Conservation (phyloP, 2,113 vertebrate species). For the Onychostruthus taczanowskii region DNA sequence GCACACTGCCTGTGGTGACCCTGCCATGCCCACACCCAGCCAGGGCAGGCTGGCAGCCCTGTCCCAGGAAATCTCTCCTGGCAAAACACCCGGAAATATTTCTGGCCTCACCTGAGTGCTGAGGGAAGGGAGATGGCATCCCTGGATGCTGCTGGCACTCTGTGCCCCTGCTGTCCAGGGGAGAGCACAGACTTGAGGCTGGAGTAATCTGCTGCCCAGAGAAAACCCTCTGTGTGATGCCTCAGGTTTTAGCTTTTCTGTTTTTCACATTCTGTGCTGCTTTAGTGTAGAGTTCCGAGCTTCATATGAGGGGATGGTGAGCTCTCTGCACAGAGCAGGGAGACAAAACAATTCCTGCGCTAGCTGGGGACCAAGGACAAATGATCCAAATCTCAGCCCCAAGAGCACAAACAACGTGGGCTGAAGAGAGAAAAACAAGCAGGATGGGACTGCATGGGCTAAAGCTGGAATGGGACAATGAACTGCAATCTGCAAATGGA, state of each 20-base stretch:
- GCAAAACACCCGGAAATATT: not conserved
- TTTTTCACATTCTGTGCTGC: not conserved
- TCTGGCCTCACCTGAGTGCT: not conserved
- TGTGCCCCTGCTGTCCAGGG: not conserved
- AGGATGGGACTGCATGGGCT: not conserved
- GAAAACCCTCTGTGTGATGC: not conserved
- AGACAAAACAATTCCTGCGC: not conserved
- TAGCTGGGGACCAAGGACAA: not conserved
- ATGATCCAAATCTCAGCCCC: not conserved
- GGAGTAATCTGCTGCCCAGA: not conserved
- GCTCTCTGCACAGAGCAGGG: not conserved
- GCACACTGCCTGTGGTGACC: not conserved
- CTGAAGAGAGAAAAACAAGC: not conserved
- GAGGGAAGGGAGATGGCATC: not conserved
- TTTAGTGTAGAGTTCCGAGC: fast-evolving
- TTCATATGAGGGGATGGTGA: not conserved
- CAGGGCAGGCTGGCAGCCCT: not conserved
- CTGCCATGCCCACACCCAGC: not conserved
- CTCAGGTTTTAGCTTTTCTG: not conserved
- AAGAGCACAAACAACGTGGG: not conserved
- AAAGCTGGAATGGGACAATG: not conserved
- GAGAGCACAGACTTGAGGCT: not conserved
- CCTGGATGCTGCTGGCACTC: not conserved
- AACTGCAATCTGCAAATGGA: not conserved
- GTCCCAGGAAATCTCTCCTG: not conserved